These are phyloP conservation scores for Rhagoletis zephyria DNA, from an alignment of 1,140 invertebrate genomes.

Conservation along the genomic window DNA sequence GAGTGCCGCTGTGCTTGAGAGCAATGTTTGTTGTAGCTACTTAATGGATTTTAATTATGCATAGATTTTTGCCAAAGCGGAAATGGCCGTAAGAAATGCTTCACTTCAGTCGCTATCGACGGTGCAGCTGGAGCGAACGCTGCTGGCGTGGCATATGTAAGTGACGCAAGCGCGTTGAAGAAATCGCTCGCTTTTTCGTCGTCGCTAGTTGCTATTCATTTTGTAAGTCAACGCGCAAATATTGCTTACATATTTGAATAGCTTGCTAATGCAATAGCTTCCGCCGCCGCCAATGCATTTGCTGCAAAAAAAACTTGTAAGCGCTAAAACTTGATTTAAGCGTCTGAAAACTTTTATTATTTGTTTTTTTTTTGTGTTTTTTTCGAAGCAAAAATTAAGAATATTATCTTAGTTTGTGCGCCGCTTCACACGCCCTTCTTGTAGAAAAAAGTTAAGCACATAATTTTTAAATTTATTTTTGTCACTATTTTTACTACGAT, in stretches of 20 bases:
- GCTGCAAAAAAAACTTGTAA: background rate
- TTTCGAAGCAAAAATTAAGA: background rate
- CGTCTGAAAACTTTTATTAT: slow-evolving; percentile 9
- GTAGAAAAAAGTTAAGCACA: too few species aligned
- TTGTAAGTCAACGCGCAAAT: background rate
- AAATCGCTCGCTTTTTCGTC: background rate
- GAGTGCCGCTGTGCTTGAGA: background rate
- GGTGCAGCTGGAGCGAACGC: background rate
- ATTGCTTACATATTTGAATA: slow-evolving; percentile 27
- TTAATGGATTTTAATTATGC: slow-evolving; percentile 47
- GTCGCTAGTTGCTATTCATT: background rate
- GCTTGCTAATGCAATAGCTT: background rate
- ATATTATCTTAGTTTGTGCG: too few species aligned
- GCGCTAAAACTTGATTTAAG: background rate
- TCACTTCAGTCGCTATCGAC: background rate
- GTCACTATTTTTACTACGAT: too few species aligned
- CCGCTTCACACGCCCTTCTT: too few species aligned
- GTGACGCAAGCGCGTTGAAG: background rate
- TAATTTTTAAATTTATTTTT: too few species aligned
- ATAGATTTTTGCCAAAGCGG: slow-evolving; percentile 15
- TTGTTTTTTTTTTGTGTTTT: too few species aligned
- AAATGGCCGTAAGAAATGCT: background rate
- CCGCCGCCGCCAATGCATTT: slow-evolving; percentile 27
- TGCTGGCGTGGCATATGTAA: background rate
- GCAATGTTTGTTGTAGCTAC: background rate